Conservation (phyloP, 2,888 invertebrate genomes). For the Apamea epomidion region DNA sequence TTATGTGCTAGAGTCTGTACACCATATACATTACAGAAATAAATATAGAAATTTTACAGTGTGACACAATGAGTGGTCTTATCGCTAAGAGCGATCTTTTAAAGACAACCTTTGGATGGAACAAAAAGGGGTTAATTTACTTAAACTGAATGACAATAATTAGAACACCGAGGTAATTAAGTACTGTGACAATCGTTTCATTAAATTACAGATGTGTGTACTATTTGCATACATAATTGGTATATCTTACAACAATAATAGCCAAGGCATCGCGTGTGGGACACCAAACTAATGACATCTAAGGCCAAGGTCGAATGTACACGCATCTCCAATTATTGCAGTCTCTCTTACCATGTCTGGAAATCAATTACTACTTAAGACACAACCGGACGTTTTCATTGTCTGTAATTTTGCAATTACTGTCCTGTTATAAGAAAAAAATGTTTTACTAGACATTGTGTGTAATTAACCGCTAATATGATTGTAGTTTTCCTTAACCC, state of each 20-base stretch:
- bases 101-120: too few relatives aligned
- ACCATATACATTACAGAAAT: too few relatives aligned
- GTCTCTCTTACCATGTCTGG: constrained; percentile 69
- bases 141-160: constrained; percentile 16
- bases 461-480: constrained; percentile 21
- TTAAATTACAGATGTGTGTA: constrained; percentile 20
- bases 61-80: too few relatives aligned
- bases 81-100: too few relatives aligned
- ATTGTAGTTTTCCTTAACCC: constrained; percentile 15
- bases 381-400: constrained; percentile 68
- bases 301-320: constrained; percentile 81
- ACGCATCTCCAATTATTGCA: constrained; percentile 79
- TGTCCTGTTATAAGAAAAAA: constrained; percentile 41
- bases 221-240: constrained; percentile 54
- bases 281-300: constrained; percentile 69
- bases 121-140: not conserved
- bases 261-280: constrained; percentile 59
- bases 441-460: constrained; percentile 37
- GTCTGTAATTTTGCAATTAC: constrained; percentile 63
- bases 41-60: too few relatives aligned
- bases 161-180: not conserved
- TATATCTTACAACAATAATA: constrained; percentile 54
- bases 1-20: too few relatives aligned
- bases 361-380: constrained; percentile 71
- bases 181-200: constrained; percentile 31